These are phyloP conservation scores for Drosophila mercatorum DNA, from an alignment of 2,888 invertebrate genomes.

Conservation along the genomic window DNA sequence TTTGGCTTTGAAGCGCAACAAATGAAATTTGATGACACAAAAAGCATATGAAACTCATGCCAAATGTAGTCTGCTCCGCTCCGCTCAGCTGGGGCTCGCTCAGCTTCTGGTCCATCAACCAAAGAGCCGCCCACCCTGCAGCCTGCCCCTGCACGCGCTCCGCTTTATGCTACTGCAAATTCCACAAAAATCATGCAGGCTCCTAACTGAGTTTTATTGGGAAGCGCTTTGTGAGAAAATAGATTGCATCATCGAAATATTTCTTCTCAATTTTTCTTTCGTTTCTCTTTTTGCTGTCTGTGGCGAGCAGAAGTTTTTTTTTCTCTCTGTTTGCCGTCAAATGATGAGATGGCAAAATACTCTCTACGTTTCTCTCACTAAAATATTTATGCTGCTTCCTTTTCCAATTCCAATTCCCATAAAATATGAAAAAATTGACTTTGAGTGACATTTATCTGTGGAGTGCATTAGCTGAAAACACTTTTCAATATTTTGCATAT, in stretches of 20 bases:
- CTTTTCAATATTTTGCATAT: constrained; percentile 16
- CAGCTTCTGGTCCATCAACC: constrained; percentile 2
- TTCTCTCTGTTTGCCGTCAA: constrained; percentile 6
- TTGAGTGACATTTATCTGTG: constrained; percentile 17
- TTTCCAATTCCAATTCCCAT: neutral
- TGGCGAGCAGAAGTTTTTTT: constrained; percentile 21
- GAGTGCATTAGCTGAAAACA: constrained; percentile 12
- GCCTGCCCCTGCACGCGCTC: neutral
- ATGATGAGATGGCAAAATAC: constrained; percentile 29
- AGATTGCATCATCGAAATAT: constrained; percentile 46
- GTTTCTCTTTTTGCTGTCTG: neutral
- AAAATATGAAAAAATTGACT: constrained; percentile 12
- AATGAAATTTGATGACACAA: constrained; percentile 54
- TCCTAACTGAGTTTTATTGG: constrained; percentile 36
- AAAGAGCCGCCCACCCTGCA: neutral
- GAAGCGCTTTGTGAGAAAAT: constrained; percentile 43
- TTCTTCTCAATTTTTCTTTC: neutral
- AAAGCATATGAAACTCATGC: constrained; percentile 34
- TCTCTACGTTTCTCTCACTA: constrained; percentile 11
- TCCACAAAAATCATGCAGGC: constrained; percentile 51
- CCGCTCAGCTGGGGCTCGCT: neutral
- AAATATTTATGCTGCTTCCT: constrained; percentile 11
- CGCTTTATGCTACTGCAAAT: constrained; percentile 36
- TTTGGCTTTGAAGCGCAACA: constrained; percentile 25
- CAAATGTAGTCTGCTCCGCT: constrained; percentile 28